Conservation (phyloP, 2,797 vertebrate genomes). For the Taenioides sp. region DNA sequence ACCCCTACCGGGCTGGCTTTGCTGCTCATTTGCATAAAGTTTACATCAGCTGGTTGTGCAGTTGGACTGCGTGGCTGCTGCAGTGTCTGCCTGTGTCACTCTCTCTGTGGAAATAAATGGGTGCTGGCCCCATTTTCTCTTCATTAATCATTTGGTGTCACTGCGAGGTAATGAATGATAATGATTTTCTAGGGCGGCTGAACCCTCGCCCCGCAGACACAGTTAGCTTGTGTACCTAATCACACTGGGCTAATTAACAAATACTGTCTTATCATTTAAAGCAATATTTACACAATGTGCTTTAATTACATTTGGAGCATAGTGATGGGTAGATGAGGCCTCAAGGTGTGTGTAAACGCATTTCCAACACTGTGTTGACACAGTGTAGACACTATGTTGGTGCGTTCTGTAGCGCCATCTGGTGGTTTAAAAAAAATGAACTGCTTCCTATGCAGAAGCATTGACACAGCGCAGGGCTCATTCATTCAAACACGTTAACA, state of each 20-base stretch:
- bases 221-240: constrained; percentile 19
- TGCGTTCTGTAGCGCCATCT: no score
- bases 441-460: no score
- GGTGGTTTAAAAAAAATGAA: no score
- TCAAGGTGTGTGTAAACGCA: no score
- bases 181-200: constrained; percentile 37
- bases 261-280: neutral
- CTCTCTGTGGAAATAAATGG: constrained; percentile 45
- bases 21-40: constrained; percentile 23
- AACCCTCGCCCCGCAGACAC: constrained; percentile 14
- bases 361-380: no score
- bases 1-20: constrained; percentile 6
- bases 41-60: constrained; percentile 21
- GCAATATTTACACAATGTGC: constrained; percentile 8
- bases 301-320: neutral
- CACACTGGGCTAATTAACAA: constrained; percentile 15
- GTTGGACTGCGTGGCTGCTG: constrained; percentile 26
- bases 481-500: no score
- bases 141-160: constrained; percentile 44
- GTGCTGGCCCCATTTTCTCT: constrained; percentile 41
- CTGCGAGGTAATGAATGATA: constrained; percentile 38
- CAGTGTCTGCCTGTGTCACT: constrained; percentile 31
- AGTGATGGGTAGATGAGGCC: no score
- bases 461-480: no score
- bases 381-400: no score